phyloP scores from a whole-genome alignment of 2,113 vertebrate genomes.

The Chroicocephalus ridibundus region DNA sequence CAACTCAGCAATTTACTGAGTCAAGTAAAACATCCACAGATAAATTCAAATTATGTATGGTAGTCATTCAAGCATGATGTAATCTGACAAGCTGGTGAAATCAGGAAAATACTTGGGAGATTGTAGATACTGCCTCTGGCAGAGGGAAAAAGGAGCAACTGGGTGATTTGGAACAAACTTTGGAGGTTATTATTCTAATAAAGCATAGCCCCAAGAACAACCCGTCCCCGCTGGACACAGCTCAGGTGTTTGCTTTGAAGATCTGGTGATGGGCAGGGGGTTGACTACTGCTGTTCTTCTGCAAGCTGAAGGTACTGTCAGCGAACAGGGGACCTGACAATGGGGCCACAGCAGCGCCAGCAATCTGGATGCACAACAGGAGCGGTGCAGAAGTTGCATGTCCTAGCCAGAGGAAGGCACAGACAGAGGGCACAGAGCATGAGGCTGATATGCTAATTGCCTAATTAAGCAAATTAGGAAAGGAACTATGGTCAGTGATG shows the following conservation, averaged over 20 bases:
- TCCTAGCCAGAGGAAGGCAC: not conserved
- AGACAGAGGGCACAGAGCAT: not conserved
- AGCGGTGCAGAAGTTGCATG: not conserved
- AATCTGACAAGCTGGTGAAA: not conserved
- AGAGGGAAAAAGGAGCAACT: not conserved
- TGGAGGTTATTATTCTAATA: not conserved
- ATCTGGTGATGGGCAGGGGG: not conserved
- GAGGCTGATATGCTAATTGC: not conserved
- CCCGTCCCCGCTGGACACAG: accelerated
- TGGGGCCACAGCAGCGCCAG: accelerated
- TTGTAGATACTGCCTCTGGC: not conserved
- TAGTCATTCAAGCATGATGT: not conserved
- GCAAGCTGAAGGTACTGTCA: accelerated
- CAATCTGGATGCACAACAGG: not conserved
- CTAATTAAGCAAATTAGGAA: not conserved
- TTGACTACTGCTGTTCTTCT: not conserved
- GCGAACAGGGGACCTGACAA: not conserved
- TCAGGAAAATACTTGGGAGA: not conserved
- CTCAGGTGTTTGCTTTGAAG: not conserved
- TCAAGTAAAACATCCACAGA: not conserved
- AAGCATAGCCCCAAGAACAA: not conserved
- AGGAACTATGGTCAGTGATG: not conserved
- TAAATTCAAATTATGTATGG: not conserved
- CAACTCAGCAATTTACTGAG: not conserved
- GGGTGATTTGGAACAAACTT: not conserved